These are phyloP conservation scores for Caranx melampygus DNA, from an alignment of 2,113 vertebrate genomes.

Conservation along the genomic window DNA sequence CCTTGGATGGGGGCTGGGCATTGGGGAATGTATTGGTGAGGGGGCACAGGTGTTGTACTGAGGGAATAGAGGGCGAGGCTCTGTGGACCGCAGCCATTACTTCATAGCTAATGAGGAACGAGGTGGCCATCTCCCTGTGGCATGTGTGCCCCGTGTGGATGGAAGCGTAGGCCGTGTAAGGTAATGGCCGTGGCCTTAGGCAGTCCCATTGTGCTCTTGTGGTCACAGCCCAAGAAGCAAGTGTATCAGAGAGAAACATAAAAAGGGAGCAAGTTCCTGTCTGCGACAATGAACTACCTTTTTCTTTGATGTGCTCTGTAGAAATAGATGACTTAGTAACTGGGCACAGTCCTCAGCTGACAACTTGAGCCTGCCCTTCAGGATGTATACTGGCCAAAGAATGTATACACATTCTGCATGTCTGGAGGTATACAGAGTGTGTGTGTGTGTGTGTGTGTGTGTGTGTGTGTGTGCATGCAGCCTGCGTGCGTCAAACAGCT, in stretches of 20 bases:
- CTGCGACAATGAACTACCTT: constrained; percentile 34
- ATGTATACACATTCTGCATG: constrained; percentile 6
- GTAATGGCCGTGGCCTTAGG: constrained; percentile 68
- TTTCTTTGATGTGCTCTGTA: constrained; percentile 17
- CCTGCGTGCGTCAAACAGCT: constrained; percentile 72
- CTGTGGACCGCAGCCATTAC: constrained; percentile 66
- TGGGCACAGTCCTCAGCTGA: constrained; percentile 37
- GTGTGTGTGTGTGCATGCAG: constrained; percentile 54
- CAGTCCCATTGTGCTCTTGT: constrained; percentile 65
- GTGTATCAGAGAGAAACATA: constrained; percentile 32
- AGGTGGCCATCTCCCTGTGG: constrained; percentile 53
- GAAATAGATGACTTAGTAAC: constrained; percentile 46
- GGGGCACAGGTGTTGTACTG: constrained; percentile 23
- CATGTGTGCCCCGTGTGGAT: constrained; percentile 58
- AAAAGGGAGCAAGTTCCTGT: constrained; percentile 36
- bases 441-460: constrained; percentile 26
- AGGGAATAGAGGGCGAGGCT: constrained; percentile 35
- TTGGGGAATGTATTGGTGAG: constrained; percentile 7
- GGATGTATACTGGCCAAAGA: constrained; percentile 8
- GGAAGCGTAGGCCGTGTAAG: constrained; percentile 46
- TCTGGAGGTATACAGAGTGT: constrained; percentile 12
- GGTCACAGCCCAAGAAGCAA: constrained; percentile 61
- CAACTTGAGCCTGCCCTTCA: constrained; percentile 33
- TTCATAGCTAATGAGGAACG: constrained; percentile 64
- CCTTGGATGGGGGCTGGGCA: not conserved